Conservation (phyloP, 2,113 vertebrate species). For the Rhinoderma darwinii region DNA sequence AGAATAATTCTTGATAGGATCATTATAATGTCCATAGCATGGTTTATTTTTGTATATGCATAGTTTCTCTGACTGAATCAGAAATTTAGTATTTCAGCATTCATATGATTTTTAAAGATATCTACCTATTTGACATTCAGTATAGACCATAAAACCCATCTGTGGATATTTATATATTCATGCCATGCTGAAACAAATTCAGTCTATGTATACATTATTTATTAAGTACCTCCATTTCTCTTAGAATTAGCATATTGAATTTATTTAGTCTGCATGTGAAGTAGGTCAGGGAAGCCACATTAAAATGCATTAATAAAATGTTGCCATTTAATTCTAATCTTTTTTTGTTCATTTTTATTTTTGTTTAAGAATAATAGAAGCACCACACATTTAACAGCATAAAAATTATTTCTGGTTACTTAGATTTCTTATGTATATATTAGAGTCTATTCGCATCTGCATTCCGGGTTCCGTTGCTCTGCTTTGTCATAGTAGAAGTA, state of each 20-base stretch:
- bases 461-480: too few species aligned
- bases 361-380: background rate
- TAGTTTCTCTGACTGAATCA: background rate
- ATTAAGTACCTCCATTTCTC: constrained; percentile 36
- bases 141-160: constrained; percentile 1
- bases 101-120: background rate
- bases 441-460: too few species aligned
- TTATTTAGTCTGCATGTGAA: constrained; percentile 25
- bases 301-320: constrained; percentile 9
- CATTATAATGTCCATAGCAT: background rate
- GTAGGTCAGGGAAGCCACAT: constrained; percentile 7
- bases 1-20: background rate
- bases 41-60: background rate
- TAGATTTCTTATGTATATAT: background rate
- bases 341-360: background rate
- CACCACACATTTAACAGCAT: background rate
- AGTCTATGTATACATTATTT: constrained; percentile 34
- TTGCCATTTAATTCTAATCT: background rate
- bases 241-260: constrained; percentile 38
- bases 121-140: constrained; percentile 9
- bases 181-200: constrained; percentile 7
- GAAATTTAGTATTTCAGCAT: background rate
- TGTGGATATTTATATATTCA: constrained; percentile 36
- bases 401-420: background rate
- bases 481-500: too few species aligned